Percentiles rank a stretch among this genome's conserved stretches.
Conservation (phyloP, 2,113 vertebrate species). For the Protomyctophum bolini region DNA sequence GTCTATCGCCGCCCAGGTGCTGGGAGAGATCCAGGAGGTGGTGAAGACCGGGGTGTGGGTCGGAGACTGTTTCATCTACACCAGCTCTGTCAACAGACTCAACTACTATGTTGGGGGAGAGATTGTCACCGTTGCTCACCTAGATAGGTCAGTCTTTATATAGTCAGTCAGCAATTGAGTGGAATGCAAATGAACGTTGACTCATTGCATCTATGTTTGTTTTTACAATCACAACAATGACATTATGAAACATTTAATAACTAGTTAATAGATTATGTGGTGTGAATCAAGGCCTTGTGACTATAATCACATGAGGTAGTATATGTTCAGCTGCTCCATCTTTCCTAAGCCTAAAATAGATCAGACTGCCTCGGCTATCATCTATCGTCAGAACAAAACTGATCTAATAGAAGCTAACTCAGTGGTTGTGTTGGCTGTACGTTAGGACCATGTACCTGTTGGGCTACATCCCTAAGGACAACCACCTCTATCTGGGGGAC, state of each 20-base stretch:
- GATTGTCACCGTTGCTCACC: slow-evolving; percentile 93
- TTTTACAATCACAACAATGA: no score
- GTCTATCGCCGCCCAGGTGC: slow-evolving; percentile 77
- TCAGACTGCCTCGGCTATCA: no score
- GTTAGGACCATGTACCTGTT: slow-evolving; percentile 91
- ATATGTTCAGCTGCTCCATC: no score
- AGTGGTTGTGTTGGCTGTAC: background rate
- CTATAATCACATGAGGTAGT: background rate
- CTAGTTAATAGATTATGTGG: no score
- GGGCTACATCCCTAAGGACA: slow-evolving; percentile 96
- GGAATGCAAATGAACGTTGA: no score
- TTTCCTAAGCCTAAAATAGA: no score
- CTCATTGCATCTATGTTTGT: no score
- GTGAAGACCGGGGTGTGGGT: slow-evolving; percentile 95
- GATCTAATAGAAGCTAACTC: no score
- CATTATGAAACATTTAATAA: no score
- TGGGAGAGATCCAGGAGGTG: slow-evolving; percentile 91
- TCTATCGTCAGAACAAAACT: no score
- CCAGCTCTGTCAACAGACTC: slow-evolving; percentile 93
- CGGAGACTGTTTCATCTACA: slow-evolving; percentile 95
- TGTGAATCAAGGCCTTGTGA: background rate
- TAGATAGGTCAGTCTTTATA: slow-evolving; percentile 83
- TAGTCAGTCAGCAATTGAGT: no score
- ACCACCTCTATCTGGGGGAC: slow-evolving; percentile 91
- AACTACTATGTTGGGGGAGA: slow-evolving; percentile 96